Percentiles rank a stretch among this genome's conserved stretches.
phyloP scores from a whole-genome alignment of 2,113 vertebrate species.

The Girardinichthys multiradiatus region DNA sequence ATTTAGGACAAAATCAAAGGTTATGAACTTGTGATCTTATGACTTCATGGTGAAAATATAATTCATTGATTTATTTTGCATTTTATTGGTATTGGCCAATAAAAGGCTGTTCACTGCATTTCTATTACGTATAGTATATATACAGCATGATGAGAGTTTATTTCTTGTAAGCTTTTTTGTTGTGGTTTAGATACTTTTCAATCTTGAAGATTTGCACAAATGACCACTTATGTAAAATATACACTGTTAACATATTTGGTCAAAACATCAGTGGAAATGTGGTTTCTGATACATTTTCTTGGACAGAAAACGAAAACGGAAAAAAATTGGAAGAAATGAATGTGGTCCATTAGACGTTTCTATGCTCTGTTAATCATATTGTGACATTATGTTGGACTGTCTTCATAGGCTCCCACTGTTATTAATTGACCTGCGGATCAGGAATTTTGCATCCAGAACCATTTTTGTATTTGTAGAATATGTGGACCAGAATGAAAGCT shows the following conservation, averaged over 20 bases:
- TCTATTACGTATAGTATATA: too few relatives aligned
- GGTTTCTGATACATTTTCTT: neutral
- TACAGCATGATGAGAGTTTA: too few relatives aligned
- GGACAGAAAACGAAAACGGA: neutral
- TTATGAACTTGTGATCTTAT: too few relatives aligned
- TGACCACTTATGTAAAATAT: neutral
- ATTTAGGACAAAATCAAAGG: neutral
- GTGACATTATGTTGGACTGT: neutral
- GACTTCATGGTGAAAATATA: neutral
- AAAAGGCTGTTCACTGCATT: too few relatives aligned
- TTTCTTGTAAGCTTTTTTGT: neutral
- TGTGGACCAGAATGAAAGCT: neutral
- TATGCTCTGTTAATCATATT: neutral
- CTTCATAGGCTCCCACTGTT: neutral
- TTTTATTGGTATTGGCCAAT: neutral
- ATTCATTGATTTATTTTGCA: neutral
- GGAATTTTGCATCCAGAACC: neutral
- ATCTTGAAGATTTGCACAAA: neutral
- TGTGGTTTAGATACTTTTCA: neutral
- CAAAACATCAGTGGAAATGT: neutral
- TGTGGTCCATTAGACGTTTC: neutral
- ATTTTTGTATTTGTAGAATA: neutral
- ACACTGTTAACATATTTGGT: neutral
- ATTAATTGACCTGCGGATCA: neutral
- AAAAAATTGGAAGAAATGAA: neutral